Percentiles rank a stretch among this genome's conserved stretches.
phyloP scores from a whole-genome alignment of 2,888 invertebrate species.

The Seira sanloemensis region DNA sequence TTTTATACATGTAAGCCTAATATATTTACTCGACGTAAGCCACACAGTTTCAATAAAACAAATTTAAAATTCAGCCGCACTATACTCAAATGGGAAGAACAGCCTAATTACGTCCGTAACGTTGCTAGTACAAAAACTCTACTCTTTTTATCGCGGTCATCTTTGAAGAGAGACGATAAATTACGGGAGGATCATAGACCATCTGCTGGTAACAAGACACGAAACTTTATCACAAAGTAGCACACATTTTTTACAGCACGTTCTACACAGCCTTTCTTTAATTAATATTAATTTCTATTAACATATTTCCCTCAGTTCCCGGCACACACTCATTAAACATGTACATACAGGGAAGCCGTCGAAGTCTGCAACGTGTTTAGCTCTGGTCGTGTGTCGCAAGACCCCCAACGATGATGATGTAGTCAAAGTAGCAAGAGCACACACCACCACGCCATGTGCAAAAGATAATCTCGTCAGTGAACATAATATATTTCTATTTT shows the following conservation, averaged over 20 bases:
- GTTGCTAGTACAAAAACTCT: too few species aligned
- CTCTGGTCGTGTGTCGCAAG: not conserved
- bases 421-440: not conserved
- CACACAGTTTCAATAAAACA: too few species aligned
- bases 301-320: not conserved
- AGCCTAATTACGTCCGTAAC: too few species aligned
- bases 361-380: not conserved
- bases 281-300: conserved; percentile 17
- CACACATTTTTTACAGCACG: conserved; percentile 3
- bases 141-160: too few species aligned
- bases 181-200: conserved; percentile 10
- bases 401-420: not conserved
- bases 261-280: not conserved
- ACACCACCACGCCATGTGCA: conserved; percentile 4
- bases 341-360: too few species aligned
- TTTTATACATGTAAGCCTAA: too few species aligned
- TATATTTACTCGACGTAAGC: too few species aligned
- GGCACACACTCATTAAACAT: not conserved
- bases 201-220: not conserved
- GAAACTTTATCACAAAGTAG: not conserved
- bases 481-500: not conserved
- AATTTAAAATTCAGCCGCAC: too few species aligned
- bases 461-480: conserved; percentile 2
- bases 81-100: too few species aligned
- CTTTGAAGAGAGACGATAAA: too few species aligned